Evolutionary conservation across 2,113 vertebrate species (phyloP), one percentile per base, ranked within the genome.

Genomic region (Ranitomeya imitator): DNA sequence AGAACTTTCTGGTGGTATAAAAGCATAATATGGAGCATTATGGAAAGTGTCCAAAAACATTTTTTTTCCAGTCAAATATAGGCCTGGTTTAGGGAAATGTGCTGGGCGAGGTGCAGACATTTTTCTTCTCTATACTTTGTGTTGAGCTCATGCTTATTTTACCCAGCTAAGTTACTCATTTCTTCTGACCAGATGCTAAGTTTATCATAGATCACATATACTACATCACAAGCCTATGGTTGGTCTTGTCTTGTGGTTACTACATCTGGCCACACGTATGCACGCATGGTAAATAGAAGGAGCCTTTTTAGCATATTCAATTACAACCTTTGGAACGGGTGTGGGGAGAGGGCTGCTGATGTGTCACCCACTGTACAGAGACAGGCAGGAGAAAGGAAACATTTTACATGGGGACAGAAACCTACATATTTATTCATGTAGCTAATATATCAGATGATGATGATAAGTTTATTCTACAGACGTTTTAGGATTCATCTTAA

Each of bases 121-220:
- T 67, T 65, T 65, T 12, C 80, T 13, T 67, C 80, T 52, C 80
- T 83, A 83, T 69, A 67, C 81, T 67, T 67, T 83, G 59, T 67
- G 61, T 83, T 67, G 45, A 83, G 63, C n/a, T 26, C 79, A 16
- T 81, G 31, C 45, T 69, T 69, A 83, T 83, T 83, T 83, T 69
- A 54, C 45, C n/a, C 18, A 67, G n/a, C 21, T 9, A 69, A 83
- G 81, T 69, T 54, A 83, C 61, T 83, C 31, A 83, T 83, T 83
- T 83, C 63, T 83, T 52, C 80, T 83, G 61, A 83, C 80, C 80
- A 83, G 80, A 45, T 83, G 63, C 81, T 83, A 83, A 67, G 61
- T 69, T 54, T 83, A 69, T 69, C 45, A 69, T 83, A 54, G 51
- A 83, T 52, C 15, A 83, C 81, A 83, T 37, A 83, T n/a, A 83